Percentiles rank a stretch among this genome's conserved stretches.
Conservation (phyloP, 2,797 vertebrate genomes). For the Sternotherus odoratus region DNA sequence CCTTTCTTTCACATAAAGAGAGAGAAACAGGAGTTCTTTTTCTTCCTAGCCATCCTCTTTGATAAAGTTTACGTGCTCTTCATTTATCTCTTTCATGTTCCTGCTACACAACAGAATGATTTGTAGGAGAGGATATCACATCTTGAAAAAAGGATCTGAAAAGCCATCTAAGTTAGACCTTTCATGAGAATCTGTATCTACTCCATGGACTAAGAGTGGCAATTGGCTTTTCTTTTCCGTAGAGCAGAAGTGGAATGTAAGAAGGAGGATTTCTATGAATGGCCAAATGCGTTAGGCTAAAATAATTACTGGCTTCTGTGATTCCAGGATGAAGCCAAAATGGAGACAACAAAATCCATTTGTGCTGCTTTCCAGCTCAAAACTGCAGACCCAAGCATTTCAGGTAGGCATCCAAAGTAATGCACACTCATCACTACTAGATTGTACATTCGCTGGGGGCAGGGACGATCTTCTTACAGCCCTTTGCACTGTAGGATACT, state of each 20-base stretch:
- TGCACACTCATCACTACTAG: neutral
- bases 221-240: neutral
- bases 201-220: neutral
- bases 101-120: accelerated
- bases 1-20: neutral
- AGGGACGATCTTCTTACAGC: neutral
- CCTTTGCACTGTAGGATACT: neutral
- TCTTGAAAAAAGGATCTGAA: neutral
- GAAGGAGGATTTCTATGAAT: neutral
- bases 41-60: neutral
- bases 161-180: neutral
- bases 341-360: neutral
- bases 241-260: neutral
- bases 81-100: neutral
- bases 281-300: neutral
- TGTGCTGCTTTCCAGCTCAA: neutral
- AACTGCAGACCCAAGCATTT: neutral
- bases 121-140: neutral
- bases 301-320: neutral
- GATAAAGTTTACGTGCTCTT: neutral
- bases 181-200: neutral
- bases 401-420: no score
- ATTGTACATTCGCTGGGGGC: neutral
- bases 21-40: neutral
- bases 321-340: neutral